These are phyloP conservation scores for Acanthurus tractus DNA, from an alignment of 2,797 vertebrate genomes.

Conservation along the genomic window DNA sequence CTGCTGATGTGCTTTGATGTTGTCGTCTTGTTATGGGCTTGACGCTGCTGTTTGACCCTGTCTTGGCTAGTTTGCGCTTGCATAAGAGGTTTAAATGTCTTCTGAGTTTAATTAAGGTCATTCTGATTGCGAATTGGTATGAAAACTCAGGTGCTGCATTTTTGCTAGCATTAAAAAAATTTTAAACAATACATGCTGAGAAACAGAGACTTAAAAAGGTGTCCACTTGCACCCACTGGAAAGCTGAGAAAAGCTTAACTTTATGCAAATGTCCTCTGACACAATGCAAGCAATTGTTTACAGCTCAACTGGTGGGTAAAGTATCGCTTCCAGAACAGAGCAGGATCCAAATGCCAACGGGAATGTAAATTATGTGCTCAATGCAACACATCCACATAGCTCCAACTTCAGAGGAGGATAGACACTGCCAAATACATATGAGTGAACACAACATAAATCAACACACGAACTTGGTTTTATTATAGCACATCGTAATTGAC, in stretches of 20 bases:
- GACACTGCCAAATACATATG: not conserved
- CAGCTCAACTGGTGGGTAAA: not conserved
- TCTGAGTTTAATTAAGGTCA: too few species aligned
- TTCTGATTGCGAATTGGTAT: too few species aligned
- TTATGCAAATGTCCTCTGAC: not conserved
- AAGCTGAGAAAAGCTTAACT: not conserved
- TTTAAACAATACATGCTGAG: not conserved
- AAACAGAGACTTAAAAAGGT: not conserved
- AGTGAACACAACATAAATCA: not conserved
- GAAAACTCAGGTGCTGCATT: not conserved
- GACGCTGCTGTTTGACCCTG: too few species aligned
- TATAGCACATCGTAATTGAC: conserved; percentile 32
- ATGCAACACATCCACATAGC: not conserved
- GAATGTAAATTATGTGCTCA: not conserved
- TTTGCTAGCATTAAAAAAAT: not conserved
- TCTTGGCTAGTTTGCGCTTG: too few species aligned
- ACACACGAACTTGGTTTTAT: conserved; percentile 33
- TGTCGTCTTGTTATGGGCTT: too few species aligned
- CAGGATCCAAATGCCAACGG: not conserved
- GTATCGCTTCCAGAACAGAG: not conserved
- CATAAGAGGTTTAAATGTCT: too few species aligned
- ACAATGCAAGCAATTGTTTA: not conserved
- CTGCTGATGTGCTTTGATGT: too few species aligned
- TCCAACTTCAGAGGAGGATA: not conserved
- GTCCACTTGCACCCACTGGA: not conserved